These are phyloP conservation scores for Callocephalon fimbriatum DNA, from an alignment of 2,113 vertebrate genomes.

Conservation along the genomic window DNA sequence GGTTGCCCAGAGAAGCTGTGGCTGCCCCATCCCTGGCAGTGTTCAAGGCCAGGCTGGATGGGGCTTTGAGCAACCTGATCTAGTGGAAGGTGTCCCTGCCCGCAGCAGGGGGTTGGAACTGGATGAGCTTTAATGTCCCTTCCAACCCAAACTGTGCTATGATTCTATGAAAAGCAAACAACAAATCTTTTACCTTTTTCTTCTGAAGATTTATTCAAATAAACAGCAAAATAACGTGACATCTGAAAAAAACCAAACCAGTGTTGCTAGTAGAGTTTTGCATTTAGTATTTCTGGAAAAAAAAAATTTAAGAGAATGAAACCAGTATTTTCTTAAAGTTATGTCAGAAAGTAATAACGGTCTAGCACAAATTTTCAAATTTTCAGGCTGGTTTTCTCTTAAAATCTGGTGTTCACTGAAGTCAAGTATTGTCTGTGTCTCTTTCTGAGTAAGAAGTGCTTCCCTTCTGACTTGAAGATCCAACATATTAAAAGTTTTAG, in stretches of 20 bases:
- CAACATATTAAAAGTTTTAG: conserved; percentile 13
- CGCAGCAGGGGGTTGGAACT: background rate
- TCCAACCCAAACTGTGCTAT: background rate
- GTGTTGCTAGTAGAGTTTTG: background rate
- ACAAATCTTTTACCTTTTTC: conserved; percentile 8
- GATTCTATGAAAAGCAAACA: background rate
- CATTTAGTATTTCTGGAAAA: background rate
- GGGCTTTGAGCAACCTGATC: background rate
- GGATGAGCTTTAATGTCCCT: background rate
- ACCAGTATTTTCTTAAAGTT: background rate
- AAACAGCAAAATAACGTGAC: background rate
- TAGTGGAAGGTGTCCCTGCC: background rate
- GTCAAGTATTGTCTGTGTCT: conserved; percentile 23
- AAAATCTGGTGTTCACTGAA: conserved; percentile 23
- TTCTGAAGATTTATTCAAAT: conserved; percentile 40
- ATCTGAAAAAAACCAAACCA: background rate
- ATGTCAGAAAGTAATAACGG: background rate
- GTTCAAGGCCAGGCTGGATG: background rate
- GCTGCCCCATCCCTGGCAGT: background rate
- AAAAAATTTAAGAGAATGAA: background rate
- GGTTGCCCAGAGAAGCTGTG: background rate
- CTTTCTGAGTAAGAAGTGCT: conserved; percentile 32
- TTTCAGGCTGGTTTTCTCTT: conserved; percentile 12
- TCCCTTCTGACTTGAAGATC: conserved; percentile 45
- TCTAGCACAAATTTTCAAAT: background rate